Conservation (phyloP, 2,113 vertebrate genomes). For the Mormyrus lacerda region DNA sequence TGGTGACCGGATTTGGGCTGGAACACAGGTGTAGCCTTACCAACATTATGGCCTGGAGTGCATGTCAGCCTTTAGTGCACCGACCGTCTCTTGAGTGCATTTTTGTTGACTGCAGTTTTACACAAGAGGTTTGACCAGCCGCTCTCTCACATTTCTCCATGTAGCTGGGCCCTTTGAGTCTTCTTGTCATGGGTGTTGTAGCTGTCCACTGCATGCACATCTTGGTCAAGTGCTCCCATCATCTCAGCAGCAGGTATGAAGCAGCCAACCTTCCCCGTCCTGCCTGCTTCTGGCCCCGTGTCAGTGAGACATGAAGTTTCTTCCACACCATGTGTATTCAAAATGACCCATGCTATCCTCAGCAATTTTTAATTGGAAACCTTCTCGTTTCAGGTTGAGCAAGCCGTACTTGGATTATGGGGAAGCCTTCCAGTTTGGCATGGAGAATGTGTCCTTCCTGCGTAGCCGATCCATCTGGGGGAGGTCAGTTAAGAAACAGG, state of each 20-base stretch:
- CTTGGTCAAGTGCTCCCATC: slow-evolving; percentile 83
- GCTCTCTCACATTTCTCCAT: background rate
- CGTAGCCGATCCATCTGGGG: slow-evolving; percentile 75
- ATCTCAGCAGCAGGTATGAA: slow-evolving; percentile 83
- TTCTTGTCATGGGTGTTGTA: slow-evolving; percentile 78
- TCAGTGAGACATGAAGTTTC: background rate
- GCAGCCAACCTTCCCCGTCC: background rate
- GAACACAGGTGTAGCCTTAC: background rate
- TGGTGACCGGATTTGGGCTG: background rate
- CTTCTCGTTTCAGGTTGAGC: slow-evolving; percentile 57
- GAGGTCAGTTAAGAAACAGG: slow-evolving; percentile 62
- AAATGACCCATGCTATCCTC: background rate
- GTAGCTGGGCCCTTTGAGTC: slow-evolving; percentile 84
- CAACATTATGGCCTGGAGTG: background rate
- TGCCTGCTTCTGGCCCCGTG: too few relatives aligned
- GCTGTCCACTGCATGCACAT: slow-evolving; percentile 90
- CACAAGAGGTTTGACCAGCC: background rate
- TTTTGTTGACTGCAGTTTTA: background rate
- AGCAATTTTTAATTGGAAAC: background rate
- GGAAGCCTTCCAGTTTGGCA: slow-evolving; percentile 69
- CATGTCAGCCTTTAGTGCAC: background rate
- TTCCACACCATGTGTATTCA: background rate
- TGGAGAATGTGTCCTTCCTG: slow-evolving; percentile 76
- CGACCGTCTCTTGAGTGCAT: background rate
- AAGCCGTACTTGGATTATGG: slow-evolving; percentile 83